Evolutionary conservation across 2,888 invertebrate genomes (phyloP), one percentile per base, ranked within the genome.

Genomic region (Neoscelio sp.): DNA sequence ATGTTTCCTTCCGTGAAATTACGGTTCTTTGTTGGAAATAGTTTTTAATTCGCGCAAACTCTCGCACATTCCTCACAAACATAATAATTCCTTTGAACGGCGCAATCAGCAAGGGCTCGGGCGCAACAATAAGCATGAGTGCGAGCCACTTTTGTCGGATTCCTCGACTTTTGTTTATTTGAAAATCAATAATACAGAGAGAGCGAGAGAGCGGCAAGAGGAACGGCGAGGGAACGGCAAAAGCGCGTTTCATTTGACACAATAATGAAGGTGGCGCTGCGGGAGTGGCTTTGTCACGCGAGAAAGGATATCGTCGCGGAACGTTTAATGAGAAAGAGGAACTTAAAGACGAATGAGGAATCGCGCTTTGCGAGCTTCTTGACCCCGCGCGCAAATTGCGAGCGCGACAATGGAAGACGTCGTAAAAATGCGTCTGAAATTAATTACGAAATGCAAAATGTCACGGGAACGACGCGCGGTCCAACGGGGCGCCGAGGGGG

Each of bases 401-500:
- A 30, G 44, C 28, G 30, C 67, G 58, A 77, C 77, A 77, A 77
- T 71, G 50, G 71, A 15, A 46, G 40, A 50, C 64, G 73, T 68
- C 78, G 68, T 78, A 73, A 78, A 78, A 78, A 78, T 74, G 78
- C 68, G 60, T 28, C 68, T 50, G 73, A 64, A 73, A 78, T 78
- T 78, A 78, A 78, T 78, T 73, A 68, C 68, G 50, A 56, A 56
- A 78, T 78, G 78, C 46, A 73, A 62, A 73, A 5, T 4, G 26
- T n/a, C n/a, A n/a, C n/a, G n/a, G n/a, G n/a, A n/a, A n/a, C n/a
- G n/a, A n/a, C n/a, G 52, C 67, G 3, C 10, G 5, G 52, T 33
- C n/a, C 33, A 15, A 2, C 33, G 52, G n/a, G 5, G 20, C n/a
- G 40, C 20, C 54, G 17, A 73, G 26, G 65, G 44, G 35, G 7